Conservation (phyloP, 2,888 invertebrate species). For the Cephalotes varians region DNA sequence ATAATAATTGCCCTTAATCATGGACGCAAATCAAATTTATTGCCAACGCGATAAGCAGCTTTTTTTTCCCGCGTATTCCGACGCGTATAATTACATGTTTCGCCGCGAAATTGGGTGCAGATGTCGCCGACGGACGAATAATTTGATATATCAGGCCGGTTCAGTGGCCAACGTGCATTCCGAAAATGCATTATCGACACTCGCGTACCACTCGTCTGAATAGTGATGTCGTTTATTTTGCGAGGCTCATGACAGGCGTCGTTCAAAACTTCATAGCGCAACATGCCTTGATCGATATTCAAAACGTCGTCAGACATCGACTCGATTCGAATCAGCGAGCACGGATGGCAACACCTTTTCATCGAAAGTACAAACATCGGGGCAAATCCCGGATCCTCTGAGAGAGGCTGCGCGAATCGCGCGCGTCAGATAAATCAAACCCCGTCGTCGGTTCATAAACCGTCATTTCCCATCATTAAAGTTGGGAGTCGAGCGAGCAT, state of each 20-base stretch:
- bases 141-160: slow-evolving; percentile 66
- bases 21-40: slow-evolving; percentile 69
- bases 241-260: slow-evolving; percentile 28
- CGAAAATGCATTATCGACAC: slow-evolving; percentile 69
- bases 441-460: slow-evolving; percentile 79
- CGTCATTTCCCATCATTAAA: slow-evolving; percentile 80
- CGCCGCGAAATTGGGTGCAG: slow-evolving; percentile 66
- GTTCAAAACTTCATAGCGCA: slow-evolving; percentile 5
- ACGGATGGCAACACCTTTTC: slow-evolving; percentile 61
- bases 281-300: slow-evolving; percentile 47
- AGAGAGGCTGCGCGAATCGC: slow-evolving; percentile 28
- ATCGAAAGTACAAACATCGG: slow-evolving; percentile 41
- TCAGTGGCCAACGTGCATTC: slow-evolving; percentile 59
- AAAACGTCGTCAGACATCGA: slow-evolving; percentile 42
- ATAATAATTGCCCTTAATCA: slow-evolving; percentile 72
- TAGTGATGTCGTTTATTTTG: slow-evolving; percentile 62
- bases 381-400: neutral
- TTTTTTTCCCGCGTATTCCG: slow-evolving; percentile 52
- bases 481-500: slow-evolving; percentile 69
- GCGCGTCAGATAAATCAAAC: slow-evolving; percentile 75
- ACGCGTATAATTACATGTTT: slow-evolving; percentile 58
- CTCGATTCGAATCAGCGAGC: slow-evolving; percentile 56
- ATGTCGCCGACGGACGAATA: slow-evolving; percentile 70
- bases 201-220: slow-evolving; percentile 28
- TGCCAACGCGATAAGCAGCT: slow-evolving; percentile 49